phyloP scores from a whole-genome alignment of 2,797 vertebrate species.

The Oreonectes daqikongensis region DNA sequence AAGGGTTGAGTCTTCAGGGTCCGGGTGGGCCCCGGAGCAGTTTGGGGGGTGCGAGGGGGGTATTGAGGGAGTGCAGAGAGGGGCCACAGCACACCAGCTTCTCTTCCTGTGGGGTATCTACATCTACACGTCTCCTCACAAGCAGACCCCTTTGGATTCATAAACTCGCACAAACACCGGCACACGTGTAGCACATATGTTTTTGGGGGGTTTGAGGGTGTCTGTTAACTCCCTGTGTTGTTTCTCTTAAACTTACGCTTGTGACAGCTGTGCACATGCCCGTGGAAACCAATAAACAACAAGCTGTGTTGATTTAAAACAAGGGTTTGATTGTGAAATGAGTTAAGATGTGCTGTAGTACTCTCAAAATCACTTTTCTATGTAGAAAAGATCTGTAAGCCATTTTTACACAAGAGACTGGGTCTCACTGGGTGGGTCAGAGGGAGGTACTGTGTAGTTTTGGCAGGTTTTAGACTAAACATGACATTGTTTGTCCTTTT shows the following conservation, averaged over 20 bases:
- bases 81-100: constrained; percentile 61
- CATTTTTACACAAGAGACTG: constrained; percentile 66
- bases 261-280: constrained; percentile 56
- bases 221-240: constrained; percentile 48
- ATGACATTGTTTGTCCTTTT: constrained; percentile 63
- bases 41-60: constrained; percentile 60
- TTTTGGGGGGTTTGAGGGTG: constrained; percentile 31
- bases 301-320: constrained; percentile 38
- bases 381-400: constrained; percentile 75
- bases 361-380: neutral
- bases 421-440: constrained; percentile 48
- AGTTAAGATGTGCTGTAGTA: neutral
- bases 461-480: constrained; percentile 40
- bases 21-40: constrained; percentile 63
- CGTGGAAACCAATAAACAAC: constrained; percentile 41
- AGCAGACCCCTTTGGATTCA: constrained; percentile 45
- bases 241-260: constrained; percentile 41
- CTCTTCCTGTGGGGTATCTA: constrained; percentile 66
- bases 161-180: constrained; percentile 35
- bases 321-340: neutral
- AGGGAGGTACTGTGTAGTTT: constrained; percentile 13
- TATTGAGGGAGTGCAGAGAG: constrained; percentile 64
- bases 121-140: constrained; percentile 36
- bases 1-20: constrained; percentile 71
- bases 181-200: constrained; percentile 60